These are phyloP conservation scores for Laodelphax striatellus DNA, from an alignment of 1,140 invertebrate species.

Conservation along the genomic window DNA sequence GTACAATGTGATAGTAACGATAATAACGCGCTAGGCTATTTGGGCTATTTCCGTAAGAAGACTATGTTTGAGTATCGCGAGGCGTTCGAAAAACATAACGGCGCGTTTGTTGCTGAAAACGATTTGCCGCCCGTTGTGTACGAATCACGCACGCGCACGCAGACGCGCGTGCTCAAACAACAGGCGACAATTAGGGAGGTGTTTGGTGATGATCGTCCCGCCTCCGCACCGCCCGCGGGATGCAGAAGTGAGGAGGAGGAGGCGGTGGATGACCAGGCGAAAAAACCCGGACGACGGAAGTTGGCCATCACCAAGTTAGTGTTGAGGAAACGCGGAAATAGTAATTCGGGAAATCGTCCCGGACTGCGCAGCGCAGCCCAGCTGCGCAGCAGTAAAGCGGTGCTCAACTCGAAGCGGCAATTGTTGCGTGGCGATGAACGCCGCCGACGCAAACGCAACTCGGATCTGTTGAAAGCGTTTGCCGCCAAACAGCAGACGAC, in stretches of 20 bases:
- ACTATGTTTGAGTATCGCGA: constrained; percentile 54
- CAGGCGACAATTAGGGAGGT: constrained; percentile 65
- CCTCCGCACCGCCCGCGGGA: constrained; percentile 43
- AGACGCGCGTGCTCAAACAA: constrained; percentile 61
- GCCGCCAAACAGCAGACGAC: constrained; percentile 27
- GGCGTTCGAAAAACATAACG: constrained; percentile 50
- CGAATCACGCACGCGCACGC: constrained; percentile 59
- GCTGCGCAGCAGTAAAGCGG: constrained; percentile 43
- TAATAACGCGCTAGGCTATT: constrained; percentile 35
- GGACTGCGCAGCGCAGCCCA: constrained; percentile 16
- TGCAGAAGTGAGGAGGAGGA: constrained; percentile 29
- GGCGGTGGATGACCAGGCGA: constrained; percentile 21
- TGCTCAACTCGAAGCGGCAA: constrained; percentile 36
- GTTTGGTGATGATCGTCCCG: constrained; percentile 59
- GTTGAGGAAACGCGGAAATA: constrained; percentile 14
- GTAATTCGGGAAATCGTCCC: constrained; percentile 6
- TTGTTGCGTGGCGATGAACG: constrained; percentile 30
- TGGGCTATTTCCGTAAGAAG: constrained; percentile 56
- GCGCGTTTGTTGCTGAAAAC: constrained; percentile 36
- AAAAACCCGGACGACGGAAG: constrained; percentile 20
- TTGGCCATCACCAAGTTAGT: neutral
- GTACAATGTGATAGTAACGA: constrained; percentile 18
- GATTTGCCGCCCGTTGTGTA: constrained; percentile 58
- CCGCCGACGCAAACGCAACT: constrained; percentile 38
- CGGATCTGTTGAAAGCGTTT: constrained; percentile 35